Base-by-base conservation (phyloP, 2,888 invertebrate genomes). In the Pyrochroa serraticornis region DNA sequence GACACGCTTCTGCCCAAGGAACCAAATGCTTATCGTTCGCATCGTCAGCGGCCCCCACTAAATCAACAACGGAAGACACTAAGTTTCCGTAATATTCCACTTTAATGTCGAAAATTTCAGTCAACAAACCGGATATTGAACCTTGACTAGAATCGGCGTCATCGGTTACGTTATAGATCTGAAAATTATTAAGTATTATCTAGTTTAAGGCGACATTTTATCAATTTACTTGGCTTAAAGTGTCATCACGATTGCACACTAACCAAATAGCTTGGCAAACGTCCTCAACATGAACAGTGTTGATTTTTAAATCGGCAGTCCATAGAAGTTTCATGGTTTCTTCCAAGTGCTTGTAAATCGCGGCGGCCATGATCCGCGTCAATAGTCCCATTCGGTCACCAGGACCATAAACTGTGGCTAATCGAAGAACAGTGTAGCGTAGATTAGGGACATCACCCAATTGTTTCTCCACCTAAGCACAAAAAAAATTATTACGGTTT, bases 291-390 rank as follows among this genome's bases (percentile, higher is more conserved):
- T 95, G 93, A 14, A 95, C 88, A 0, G 95, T 96, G 80, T 95
- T 93, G 81, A 93, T 85, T 73, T 87, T 88, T 64, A 95, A 83
- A 58, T 91, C 87, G 7, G 89, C 87, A 36, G 90, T 92, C 95
- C 95, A 96, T 13, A 95, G 82, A 33, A 96, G 82, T 79, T 94
- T 93, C 94, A 96, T 94, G 63, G 92, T 91, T 79, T 95, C 93
- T 34, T 88, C 87, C 31, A 95, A 82, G 74, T 93, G 88, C 75
- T 92, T 93, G 80, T 96, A 96, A 63, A 95, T 88, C 35, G 91
- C 91, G 55, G 93, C 95, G 71, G 93, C 89, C 33, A 95, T 86
- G 49, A 95, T 83, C 39, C 95, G 86, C 0, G 94, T 93, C 60
- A 91, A 91, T 58, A 96, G 80, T 62, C 94, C 92, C 71, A 85